A percentile compares a stretch with the other conserved stretches of the same genome.
phyloP scores from a whole-genome alignment of 2,888 invertebrate species.

The Zaprionus obscuricornis region DNA sequence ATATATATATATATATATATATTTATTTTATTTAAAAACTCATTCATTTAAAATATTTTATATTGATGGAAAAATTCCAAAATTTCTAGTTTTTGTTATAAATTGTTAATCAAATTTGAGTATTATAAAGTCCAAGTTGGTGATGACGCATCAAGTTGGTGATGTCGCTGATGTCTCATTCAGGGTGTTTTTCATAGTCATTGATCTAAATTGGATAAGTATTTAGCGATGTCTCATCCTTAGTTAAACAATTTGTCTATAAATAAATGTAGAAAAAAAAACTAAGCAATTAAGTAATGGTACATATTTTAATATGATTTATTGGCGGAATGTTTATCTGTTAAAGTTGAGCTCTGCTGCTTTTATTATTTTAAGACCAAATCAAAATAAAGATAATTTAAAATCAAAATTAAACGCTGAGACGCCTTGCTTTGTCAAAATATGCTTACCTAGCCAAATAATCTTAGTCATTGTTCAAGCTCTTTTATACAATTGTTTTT shows the following conservation, averaged over 20 bases:
- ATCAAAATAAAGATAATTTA: conserved; percentile 42
- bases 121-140: conserved; percentile 52
- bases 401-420: conserved; percentile 56
- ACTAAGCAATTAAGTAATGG: conserved; percentile 1
- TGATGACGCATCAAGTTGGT: conserved; percentile 53
- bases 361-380: conserved; percentile 45
- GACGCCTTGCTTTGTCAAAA: conserved; percentile 60
- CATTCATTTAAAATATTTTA: conserved; percentile 64
- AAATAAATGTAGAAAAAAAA: conserved; percentile 26
- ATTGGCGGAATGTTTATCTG: conserved; percentile 50
- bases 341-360: conserved; percentile 77
- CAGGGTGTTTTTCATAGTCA: conserved; percentile 11
- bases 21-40: conserved; percentile 64
- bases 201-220: conserved; percentile 1
- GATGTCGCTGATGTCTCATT: conserved; percentile 27
- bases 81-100: conserved; percentile 54
- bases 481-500: too few relatives aligned
- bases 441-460: conserved; percentile 75
- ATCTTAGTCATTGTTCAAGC: conserved; percentile 63
- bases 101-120: conserved; percentile 29
- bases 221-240: conserved; percentile 10
- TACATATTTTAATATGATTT: not conserved
- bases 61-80: conserved; percentile 58
- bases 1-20: conserved; percentile 39
- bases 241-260: conserved; percentile 60